A percentile compares a stretch with the other conserved stretches of the same genome.
Evolutionary conservation across 2,888 invertebrate species (phyloP).

Genomic region (Meta bourneti): DNA sequence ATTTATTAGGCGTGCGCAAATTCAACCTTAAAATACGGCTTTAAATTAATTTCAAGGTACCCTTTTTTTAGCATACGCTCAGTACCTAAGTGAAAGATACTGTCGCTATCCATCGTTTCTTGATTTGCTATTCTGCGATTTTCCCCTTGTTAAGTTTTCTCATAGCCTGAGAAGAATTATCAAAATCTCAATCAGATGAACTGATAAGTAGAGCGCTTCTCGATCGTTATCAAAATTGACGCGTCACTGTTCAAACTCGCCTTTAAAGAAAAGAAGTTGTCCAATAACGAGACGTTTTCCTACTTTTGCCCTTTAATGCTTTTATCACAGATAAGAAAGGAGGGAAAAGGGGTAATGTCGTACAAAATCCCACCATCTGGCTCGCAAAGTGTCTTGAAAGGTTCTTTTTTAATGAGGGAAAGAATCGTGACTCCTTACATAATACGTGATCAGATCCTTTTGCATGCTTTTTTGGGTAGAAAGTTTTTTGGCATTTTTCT

Average conservation of each 20-base stretch:
- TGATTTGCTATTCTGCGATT: not conserved
- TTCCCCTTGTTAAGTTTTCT: not conserved
- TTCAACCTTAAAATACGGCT: too few species aligned
- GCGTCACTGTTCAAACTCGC: not conserved
- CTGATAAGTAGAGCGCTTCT: not conserved
- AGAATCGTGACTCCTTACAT: not conserved
- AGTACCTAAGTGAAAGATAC: too few species aligned
- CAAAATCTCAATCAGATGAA: not conserved
- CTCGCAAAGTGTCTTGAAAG: constrained; percentile 32
- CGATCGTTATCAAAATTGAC: not conserved
- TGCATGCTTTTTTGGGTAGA: not conserved
- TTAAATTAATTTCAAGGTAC: too few species aligned
- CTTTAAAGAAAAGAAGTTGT: not conserved
- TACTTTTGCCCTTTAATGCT: not conserved
- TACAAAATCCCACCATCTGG: constrained; percentile 40
- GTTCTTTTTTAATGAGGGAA: constrained; percentile 47
- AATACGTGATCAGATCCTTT: not conserved
- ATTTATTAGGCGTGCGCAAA: too few species aligned
- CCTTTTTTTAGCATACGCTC: too few species aligned
- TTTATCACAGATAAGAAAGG: constrained; percentile 1
- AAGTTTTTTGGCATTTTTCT: not conserved
- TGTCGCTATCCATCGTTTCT: not conserved
- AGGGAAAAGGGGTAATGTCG: constrained; percentile 30
- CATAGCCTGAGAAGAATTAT: not conserved
- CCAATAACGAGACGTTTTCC: constrained; percentile 29